Evolutionary conservation across 2,797 vertebrate species (phyloP).

Genomic region (Enteromius fasciolatus): DNA sequence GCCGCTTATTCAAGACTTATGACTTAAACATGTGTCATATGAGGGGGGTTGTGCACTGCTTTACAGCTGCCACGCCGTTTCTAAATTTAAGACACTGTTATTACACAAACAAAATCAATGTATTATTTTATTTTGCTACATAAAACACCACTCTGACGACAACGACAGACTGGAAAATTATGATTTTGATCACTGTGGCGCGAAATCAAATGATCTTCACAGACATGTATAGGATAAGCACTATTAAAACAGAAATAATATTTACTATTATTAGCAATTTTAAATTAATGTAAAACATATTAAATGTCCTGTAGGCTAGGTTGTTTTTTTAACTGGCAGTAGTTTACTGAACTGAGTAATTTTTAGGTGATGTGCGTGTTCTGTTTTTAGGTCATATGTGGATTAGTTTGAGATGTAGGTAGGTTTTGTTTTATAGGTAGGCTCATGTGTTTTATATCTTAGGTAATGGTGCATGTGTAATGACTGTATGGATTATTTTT

Average conservation of each 20-base stretch:
- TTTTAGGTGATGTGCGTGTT: background rate
- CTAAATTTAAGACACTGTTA: background rate
- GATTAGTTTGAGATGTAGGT: background rate
- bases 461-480: background rate
- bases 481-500: too few relatives aligned
- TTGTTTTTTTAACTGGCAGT: background rate
- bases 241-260: background rate
- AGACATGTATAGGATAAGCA: background rate
- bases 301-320: background rate
- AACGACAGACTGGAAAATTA: background rate
- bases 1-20: conserved; percentile 31
- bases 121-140: background rate
- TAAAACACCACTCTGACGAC: background rate
- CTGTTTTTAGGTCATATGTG: background rate
- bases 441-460: background rate
- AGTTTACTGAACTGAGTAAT: background rate
- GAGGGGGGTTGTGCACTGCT: background rate
- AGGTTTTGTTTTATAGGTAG: background rate
- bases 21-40: background rate
- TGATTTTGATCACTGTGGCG: background rate
- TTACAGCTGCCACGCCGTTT: background rate
- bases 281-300: too few relatives aligned
- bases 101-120: background rate
- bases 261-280: too few relatives aligned
- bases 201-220: background rate